Evolutionary conservation across 2,797 vertebrate species (phyloP).

Genomic region (Melanotaenia nigrans): DNA sequence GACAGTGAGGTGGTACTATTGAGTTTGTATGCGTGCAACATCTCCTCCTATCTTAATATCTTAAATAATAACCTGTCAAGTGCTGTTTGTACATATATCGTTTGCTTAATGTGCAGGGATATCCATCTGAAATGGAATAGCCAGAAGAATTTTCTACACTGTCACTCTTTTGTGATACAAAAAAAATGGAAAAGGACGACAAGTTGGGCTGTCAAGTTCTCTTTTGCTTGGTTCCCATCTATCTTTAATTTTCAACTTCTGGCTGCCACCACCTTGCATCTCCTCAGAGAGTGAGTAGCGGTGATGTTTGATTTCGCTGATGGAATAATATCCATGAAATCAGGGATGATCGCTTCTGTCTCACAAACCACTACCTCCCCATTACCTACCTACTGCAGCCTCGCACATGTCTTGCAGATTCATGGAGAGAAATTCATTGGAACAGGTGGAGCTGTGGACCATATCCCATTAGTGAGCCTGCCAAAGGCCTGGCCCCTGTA

Average conservation of each 20-base stretch:
- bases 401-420: slow-evolving; percentile 64
- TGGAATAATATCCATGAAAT: slow-evolving; percentile 74
- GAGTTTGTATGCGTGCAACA: slow-evolving; percentile 32
- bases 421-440: slow-evolving; percentile 74
- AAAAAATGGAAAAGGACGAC: slow-evolving; percentile 65
- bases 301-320: slow-evolving; percentile 66
- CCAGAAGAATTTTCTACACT: slow-evolving; percentile 72
- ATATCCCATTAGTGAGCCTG: slow-evolving; percentile 79
- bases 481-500: slow-evolving; percentile 75
- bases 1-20: slow-evolving; percentile 33
- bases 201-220: slow-evolving; percentile 68
- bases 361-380: slow-evolving; percentile 68
- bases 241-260: slow-evolving; percentile 68
- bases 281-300: slow-evolving; percentile 25
- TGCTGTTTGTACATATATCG: slow-evolving; percentile 69
- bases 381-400: slow-evolving; percentile 58
- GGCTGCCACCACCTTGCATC: slow-evolving; percentile 25
- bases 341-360: slow-evolving; percentile 71
- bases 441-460: slow-evolving; percentile 80
- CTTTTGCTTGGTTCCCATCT: slow-evolving; percentile 64
- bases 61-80: slow-evolving; percentile 77
- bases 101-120: slow-evolving; percentile 75
- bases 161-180: slow-evolving; percentile 69
- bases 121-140: slow-evolving; percentile 69
- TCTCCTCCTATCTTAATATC: slow-evolving; percentile 62